Percentiles rank a stretch among this genome's conserved stretches.
phyloP scores from a whole-genome alignment of 2,113 vertebrate species.

The Microcebus jonahi region DNA sequence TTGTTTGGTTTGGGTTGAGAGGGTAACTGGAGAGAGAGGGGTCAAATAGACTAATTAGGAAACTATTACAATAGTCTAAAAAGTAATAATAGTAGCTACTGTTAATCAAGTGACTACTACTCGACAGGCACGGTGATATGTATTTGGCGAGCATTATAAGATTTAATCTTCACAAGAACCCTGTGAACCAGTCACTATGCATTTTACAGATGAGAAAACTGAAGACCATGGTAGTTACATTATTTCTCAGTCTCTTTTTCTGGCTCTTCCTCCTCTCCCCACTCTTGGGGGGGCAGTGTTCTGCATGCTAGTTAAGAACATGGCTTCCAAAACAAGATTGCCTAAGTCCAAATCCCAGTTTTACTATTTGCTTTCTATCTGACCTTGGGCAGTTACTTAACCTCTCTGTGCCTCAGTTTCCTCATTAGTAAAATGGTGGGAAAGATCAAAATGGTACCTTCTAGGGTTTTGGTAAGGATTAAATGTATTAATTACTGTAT shows the following conservation, averaged over 20 bases:
- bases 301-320: background rate
- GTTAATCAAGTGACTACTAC: background rate
- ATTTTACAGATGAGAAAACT: background rate
- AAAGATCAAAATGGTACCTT: constrained; percentile 21
- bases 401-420: background rate
- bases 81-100: background rate
- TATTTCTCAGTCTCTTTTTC: background rate
- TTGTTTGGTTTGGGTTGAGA: background rate
- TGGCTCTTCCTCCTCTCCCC: background rate
- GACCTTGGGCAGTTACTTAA: background rate
- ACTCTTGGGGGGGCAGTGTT: background rate
- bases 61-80: background rate
- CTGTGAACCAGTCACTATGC: background rate
- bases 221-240: background rate
- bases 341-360: background rate
- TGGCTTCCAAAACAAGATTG: background rate
- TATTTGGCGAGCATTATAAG: background rate
- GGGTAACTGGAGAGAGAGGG: background rate
- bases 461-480: background rate
- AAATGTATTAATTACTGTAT: background rate
- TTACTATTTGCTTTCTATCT: background rate
- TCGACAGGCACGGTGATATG: background rate
- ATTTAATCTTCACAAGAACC: background rate
- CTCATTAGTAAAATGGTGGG: background rate
- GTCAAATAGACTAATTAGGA: background rate